Evolutionary conservation across 2,888 invertebrate species (phyloP), one percentile per base, ranked within the genome.

Genomic region (Deroplatys truncata): DNA sequence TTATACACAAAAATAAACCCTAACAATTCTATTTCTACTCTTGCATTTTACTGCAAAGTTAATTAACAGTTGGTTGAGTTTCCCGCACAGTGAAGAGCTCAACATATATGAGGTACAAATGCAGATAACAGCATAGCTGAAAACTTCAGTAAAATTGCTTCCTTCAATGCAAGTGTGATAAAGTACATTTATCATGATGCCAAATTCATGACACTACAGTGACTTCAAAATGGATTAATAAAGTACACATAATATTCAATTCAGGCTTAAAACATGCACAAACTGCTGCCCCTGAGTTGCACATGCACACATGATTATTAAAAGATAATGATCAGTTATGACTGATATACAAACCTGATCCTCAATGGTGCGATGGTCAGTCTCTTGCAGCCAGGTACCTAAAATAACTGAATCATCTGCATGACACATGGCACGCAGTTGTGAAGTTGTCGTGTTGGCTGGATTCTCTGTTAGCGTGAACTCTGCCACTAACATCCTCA

Each of bases 341-440:
- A 72, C 3, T 7, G 20, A 20, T 72, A 72, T 84, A 82, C 90
- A 84, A 90, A 99, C 99, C 96, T 99, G 99, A 94, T 99, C 99
- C 94, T 99, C 99, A 91, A 99, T 98, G 86, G 97, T 97, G 91
- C 98, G 97, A 93, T 99, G 99, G 93, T 99, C 99, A 0, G 98
- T 98, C 93, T 99, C 98, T 93, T 98, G 98, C 84, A 99, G 95
- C 98, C 98, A 98, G 88, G 98, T 98, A 20, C 98, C 98, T 82
- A 99, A 94, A 89, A 99, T 96, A 84, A 98, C 97, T 0, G 98
- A 98, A 93, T 98, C 98, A 92, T 98, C 97, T 13, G 97, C 96
- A 92, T 98, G 97, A 92, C 98, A 98, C 90, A 98, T 95, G n/a
- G 96, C 95, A 86, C 97, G 94, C 90, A 98, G 94, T 91, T 97